Conservation (phyloP, 2,888 invertebrate species). For the Phrixothrix hirtus region DNA sequence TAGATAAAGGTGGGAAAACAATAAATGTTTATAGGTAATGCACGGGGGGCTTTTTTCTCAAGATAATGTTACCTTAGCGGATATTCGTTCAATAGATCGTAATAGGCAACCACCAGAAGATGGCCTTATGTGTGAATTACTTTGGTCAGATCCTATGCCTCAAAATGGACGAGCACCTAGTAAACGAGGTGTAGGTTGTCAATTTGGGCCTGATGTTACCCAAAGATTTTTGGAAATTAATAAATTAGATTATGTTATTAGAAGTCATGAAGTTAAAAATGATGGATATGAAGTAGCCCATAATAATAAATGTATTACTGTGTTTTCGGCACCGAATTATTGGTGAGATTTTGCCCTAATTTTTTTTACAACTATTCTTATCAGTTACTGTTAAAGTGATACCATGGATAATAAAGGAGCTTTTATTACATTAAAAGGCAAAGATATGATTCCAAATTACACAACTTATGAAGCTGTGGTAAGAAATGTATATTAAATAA, state of each 20-base stretch:
- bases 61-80: slow-evolving; percentile 90
- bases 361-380: too few species aligned
- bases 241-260: slow-evolving; percentile 88
- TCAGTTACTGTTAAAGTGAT: slow-evolving; percentile 73
- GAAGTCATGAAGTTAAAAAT: slow-evolving; percentile 97
- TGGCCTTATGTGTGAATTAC: slow-evolving; percentile 94
- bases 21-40: slow-evolving; percentile 71
- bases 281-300: slow-evolving; percentile 96
- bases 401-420: slow-evolving; percentile 99
- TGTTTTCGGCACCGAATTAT: slow-evolving; percentile 99
- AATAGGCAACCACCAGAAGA: slow-evolving; percentile 97
- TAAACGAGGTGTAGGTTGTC: slow-evolving; percentile 96
- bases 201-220: slow-evolving; percentile 98
- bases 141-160: slow-evolving; percentile 98
- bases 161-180: slow-evolving; percentile 87
- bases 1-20: not conserved
- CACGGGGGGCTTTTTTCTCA: slow-evolving; percentile 97
- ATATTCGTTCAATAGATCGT: slow-evolving; percentile 85
- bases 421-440: slow-evolving; percentile 92
- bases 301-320: slow-evolving; percentile 94
- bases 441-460: slow-evolving; percentile 87
- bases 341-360: slow-evolving; percentile 84
- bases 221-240: slow-evolving; percentile 81
- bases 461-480: slow-evolving; percentile 95
- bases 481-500: slow-evolving; percentile 51